These are phyloP conservation scores for Coleophora deauratella DNA, from an alignment of 2,888 invertebrate species.

Conservation along the genomic window DNA sequence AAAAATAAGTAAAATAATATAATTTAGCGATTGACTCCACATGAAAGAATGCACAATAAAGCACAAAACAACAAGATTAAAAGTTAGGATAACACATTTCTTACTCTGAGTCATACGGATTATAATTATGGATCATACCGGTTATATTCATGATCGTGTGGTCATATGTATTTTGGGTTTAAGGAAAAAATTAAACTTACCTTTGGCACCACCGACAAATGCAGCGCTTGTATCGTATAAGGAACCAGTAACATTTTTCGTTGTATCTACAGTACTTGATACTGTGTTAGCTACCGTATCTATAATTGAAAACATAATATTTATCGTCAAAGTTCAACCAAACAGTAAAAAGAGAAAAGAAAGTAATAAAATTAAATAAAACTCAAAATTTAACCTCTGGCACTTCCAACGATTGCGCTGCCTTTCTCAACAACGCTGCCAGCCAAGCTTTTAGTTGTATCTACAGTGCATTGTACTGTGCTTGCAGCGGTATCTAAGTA, in stretches of 20 bases:
- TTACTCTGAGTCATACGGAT: too few species aligned
- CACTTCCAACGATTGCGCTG: constrained; percentile 27
- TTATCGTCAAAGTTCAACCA: too few species aligned
- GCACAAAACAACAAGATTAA: too few species aligned
- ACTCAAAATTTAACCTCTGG: constrained; percentile 30
- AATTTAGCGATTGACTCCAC: too few species aligned
- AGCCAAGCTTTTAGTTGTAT: constrained; percentile 36
- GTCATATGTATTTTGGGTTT: too few species aligned
- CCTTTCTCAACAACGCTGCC: constrained; percentile 39
- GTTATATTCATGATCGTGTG: too few species aligned
- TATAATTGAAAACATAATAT: constrained; percentile 11
- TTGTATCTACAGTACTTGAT: constrained; percentile 31
- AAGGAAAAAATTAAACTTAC: too few species aligned
- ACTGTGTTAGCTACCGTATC: constrained; percentile 20
- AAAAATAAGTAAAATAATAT: too few species aligned
- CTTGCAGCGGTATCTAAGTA: constrained; percentile 24
- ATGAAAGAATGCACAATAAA: too few species aligned
- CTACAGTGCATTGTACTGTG: constrained; percentile 24
- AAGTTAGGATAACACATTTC: too few species aligned
- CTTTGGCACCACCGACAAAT: constrained; percentile 30
- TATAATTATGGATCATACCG: too few species aligned
- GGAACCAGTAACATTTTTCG: constrained; percentile 35
- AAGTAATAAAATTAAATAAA: constrained; percentile 4
- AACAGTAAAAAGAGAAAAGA: background rate
- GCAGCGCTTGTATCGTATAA: constrained; percentile 34